A percentile compares a stretch with the other conserved stretches of the same genome.
These are phyloP conservation scores for Sternotherus odoratus DNA, from an alignment of 2,797 vertebrate genomes.

Conservation along the genomic window DNA sequence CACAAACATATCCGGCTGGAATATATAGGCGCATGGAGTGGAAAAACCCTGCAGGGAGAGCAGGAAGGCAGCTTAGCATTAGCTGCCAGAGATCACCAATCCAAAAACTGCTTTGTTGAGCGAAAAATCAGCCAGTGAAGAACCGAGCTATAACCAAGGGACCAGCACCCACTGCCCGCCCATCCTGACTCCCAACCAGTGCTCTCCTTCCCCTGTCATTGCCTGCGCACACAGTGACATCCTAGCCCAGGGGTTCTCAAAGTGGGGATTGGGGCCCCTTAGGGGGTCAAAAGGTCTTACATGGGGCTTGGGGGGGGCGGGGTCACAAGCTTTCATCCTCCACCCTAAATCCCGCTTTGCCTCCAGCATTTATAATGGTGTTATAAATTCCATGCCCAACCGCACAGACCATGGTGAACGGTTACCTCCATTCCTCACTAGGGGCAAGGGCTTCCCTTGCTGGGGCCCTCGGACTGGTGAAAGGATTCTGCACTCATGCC, in stretches of 20 bases:
- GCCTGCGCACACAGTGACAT: background rate
- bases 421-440: background rate
- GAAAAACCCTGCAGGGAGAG: conserved; percentile 87
- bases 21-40: conserved; percentile 88
- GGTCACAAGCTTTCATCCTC: too few species aligned
- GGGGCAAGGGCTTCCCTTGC: background rate
- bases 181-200: background rate
- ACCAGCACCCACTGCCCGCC: background rate
- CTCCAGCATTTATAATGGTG: too few species aligned
- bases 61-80: background rate
- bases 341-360: too few species aligned
- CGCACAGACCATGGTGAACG: background rate
- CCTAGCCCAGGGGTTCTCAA: too few species aligned
- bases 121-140: background rate
- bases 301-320: too few species aligned
- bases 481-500: background rate
- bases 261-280: too few species aligned
- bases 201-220: background rate
- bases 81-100: background rate
- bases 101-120: background rate
- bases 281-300: too few species aligned
- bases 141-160: background rate
- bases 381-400: background rate
- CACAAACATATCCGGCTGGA: conserved; percentile 93
- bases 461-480: background rate